These are phyloP conservation scores for Verasper variegatus DNA, from an alignment of 2,113 vertebrate genomes.

Conservation along the genomic window DNA sequence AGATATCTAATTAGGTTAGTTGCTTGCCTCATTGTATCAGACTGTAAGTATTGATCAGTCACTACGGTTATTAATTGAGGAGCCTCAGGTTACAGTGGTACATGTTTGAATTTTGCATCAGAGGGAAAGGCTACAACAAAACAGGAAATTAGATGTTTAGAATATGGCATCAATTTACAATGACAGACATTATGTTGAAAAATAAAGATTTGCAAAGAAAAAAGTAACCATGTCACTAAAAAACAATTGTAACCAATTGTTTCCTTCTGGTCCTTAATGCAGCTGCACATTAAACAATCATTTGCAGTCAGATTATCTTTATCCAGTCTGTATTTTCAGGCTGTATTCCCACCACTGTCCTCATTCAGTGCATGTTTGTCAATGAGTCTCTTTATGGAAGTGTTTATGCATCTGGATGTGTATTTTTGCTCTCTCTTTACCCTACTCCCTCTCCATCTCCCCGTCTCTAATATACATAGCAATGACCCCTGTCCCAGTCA, in stretches of 20 bases:
- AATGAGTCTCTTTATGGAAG: slow-evolving; percentile 59
- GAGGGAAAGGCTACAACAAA: no score
- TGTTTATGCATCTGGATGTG: slow-evolving; percentile 59
- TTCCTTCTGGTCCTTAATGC: slow-evolving; percentile 27
- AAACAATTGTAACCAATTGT: slow-evolving; percentile 1
- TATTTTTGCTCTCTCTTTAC: slow-evolving; percentile 54
- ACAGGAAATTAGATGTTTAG: not conserved
- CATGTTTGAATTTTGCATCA: not conserved
- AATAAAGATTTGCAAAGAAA: slow-evolving; percentile 3
- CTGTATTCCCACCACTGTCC: slow-evolving; percentile 42
- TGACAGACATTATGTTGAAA: not conserved
- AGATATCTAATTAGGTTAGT: no score
- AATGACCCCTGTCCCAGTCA: slow-evolving; percentile 83
- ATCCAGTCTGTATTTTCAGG: slow-evolving; percentile 36
- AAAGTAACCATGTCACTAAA: not conserved
- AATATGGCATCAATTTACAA: not conserved
- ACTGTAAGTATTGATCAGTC: no score
- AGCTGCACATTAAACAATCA: slow-evolving; percentile 17
- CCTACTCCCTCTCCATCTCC: slow-evolving; percentile 18
- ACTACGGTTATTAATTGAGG: no score
- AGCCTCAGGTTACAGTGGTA: not conserved
- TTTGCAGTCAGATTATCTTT: slow-evolving; percentile 33
- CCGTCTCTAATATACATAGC: slow-evolving; percentile 83
- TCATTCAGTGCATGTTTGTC: slow-evolving; percentile 46
- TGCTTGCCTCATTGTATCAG: no score